Evolutionary conservation across 2,888 invertebrate species (phyloP).

Genomic region (Podabrus alpinus): DNA sequence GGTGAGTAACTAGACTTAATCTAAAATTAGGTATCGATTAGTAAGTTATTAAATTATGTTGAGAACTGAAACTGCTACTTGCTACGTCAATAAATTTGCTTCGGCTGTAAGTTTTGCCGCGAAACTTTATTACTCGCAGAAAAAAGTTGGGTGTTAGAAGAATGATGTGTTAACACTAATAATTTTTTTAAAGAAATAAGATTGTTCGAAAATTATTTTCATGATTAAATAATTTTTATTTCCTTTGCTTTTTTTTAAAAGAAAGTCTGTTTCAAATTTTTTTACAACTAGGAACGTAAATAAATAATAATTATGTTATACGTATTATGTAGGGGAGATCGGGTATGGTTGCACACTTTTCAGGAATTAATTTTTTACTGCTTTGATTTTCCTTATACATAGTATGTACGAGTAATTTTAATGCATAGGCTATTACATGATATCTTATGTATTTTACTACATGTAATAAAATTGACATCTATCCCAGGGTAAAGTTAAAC

Average conservation of each 20-base stretch:
- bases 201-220: background rate
- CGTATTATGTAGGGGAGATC: too few species aligned
- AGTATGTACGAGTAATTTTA: too few species aligned
- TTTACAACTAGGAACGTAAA: too few species aligned
- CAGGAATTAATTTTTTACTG: too few species aligned
- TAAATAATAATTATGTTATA: too few species aligned
- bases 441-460: too few species aligned
- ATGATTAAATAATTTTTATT: background rate
- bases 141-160: background rate
- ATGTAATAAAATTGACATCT: too few species aligned
- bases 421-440: too few species aligned
- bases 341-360: too few species aligned
- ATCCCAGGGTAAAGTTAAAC: too few species aligned
- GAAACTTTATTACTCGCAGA: background rate
- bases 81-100: background rate
- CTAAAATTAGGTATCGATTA: background rate
- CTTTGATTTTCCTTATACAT: too few species aligned
- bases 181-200: background rate
- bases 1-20: background rate
- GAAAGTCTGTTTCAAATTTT: background rate
- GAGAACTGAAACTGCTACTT: background rate
- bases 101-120: background rate
- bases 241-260: background rate
- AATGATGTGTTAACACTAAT: background rate
- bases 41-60: background rate